Percentiles rank a stretch among this genome's conserved stretches.
Conservation (phyloP, 2,797 vertebrate genomes). For the Australoheros facetus region DNA sequence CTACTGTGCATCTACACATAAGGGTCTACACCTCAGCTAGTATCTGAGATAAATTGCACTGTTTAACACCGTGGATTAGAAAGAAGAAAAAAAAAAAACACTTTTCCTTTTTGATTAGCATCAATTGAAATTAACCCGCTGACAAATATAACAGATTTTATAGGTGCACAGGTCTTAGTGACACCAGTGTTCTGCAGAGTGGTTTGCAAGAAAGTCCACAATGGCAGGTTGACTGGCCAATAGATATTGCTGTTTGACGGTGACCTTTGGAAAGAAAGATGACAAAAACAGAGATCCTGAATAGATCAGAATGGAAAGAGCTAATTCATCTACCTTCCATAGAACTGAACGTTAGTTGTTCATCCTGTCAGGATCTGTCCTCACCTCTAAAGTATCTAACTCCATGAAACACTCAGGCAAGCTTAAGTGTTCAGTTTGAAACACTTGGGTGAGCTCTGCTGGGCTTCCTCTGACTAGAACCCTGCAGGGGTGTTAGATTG, state of each 20-base stretch:
- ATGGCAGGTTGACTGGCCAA: background rate
- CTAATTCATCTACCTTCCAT: background rate
- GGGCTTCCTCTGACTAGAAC: conserved; percentile 17
- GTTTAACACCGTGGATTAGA: background rate
- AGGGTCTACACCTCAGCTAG: background rate
- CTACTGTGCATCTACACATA: too few species aligned
- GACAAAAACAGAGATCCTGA: too few species aligned
- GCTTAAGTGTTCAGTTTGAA: conserved; percentile 7
- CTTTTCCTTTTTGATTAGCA: background rate
- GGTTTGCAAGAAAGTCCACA: background rate
- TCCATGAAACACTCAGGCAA: background rate
- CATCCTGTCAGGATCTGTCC: background rate
- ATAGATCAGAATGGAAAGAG: background rate
- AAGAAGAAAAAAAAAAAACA: background rate
- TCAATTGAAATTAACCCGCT: background rate
- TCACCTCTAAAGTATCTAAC: background rate
- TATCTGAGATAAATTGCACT: background rate
- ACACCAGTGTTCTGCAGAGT: background rate
- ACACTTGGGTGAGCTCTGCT: conserved; percentile 18
- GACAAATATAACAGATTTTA: background rate
- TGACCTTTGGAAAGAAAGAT: background rate
- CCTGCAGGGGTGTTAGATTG: background rate
- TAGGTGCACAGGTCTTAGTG: background rate
- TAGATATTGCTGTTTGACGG: background rate
- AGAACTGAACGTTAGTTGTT: background rate